phyloP scores from a whole-genome alignment of 2,888 invertebrate genomes.

The Nezara viridula region DNA sequence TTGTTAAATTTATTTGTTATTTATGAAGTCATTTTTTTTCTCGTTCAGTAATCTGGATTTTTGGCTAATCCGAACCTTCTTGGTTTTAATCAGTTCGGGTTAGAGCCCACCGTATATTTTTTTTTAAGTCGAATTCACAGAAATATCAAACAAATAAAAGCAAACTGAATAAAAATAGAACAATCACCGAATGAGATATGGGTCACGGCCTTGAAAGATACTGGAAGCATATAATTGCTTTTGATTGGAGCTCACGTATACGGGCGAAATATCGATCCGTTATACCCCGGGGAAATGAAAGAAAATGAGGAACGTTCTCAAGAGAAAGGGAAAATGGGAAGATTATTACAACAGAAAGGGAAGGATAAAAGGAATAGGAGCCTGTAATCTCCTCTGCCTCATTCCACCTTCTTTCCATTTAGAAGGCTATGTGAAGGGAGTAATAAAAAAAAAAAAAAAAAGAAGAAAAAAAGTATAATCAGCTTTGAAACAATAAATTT shows the following conservation, averaged over 20 bases:
- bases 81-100: no score
- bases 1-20: no score
- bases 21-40: no score
- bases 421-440: background rate
- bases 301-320: background rate
- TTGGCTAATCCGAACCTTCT: no score
- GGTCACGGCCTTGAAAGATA: background rate
- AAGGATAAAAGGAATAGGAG: constrained; percentile 1
- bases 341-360: constrained; percentile 14
- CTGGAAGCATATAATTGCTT: background rate
- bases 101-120: no score
- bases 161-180: background rate
- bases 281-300: background rate
- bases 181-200: background rate
- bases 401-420: background rate
- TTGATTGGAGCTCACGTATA: background rate
- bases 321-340: constrained; percentile 13
- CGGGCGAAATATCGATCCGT: constrained; percentile 1
- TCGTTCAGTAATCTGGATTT: no score
- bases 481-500: no score
- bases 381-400: background rate
- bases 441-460: background rate
- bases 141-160: background rate
- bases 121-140: no score
- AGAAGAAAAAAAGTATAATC: no score